A percentile compares a stretch with the other conserved stretches of the same genome.
phyloP scores from a whole-genome alignment of 2,113 vertebrate species.

The Cyphomyrus discorhynchus region DNA sequence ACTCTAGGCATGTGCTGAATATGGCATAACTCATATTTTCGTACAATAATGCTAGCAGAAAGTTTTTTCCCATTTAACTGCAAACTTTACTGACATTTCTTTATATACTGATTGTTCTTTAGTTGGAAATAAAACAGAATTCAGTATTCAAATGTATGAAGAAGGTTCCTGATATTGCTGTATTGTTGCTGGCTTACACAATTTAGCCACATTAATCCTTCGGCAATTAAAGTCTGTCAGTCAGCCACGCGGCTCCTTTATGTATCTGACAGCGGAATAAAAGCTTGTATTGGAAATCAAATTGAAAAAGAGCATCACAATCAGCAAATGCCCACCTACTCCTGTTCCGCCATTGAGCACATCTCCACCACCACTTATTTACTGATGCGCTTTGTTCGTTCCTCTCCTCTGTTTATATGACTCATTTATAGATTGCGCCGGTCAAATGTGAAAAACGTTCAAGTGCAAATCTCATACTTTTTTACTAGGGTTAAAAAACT shows the following conservation, averaged over 20 bases:
- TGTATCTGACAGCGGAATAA: constrained; percentile 18
- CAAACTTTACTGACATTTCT: neutral
- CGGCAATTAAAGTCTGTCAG: constrained; percentile 18
- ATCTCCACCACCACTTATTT: constrained; percentile 1
- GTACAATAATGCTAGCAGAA: neutral
- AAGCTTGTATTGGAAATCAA: constrained; percentile 24
- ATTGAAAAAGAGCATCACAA: constrained; percentile 14
- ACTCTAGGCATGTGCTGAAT: neutral
- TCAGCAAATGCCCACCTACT: constrained; percentile 15
- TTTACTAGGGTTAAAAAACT: neutral
- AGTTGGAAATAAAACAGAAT: neutral
- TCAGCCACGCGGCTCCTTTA: constrained; percentile 1
- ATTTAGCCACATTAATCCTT: constrained; percentile 16
- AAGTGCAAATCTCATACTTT: neutral
- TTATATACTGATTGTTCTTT: neutral
- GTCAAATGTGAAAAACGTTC: neutral
- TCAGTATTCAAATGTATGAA: constrained; percentile 6
- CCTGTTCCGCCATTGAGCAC: neutral
- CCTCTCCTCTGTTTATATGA: neutral
- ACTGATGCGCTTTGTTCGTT: neutral
- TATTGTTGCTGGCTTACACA: neutral
- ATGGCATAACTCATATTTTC: neutral
- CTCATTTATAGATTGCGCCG: neutral
- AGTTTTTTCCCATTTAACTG: neutral
- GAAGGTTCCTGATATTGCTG: constrained; percentile 4